Percentiles rank a stretch among this genome's conserved stretches.
These are phyloP conservation scores for Lucifuga dentata DNA, from an alignment of 2,113 vertebrate species.

Conservation along the genomic window DNA sequence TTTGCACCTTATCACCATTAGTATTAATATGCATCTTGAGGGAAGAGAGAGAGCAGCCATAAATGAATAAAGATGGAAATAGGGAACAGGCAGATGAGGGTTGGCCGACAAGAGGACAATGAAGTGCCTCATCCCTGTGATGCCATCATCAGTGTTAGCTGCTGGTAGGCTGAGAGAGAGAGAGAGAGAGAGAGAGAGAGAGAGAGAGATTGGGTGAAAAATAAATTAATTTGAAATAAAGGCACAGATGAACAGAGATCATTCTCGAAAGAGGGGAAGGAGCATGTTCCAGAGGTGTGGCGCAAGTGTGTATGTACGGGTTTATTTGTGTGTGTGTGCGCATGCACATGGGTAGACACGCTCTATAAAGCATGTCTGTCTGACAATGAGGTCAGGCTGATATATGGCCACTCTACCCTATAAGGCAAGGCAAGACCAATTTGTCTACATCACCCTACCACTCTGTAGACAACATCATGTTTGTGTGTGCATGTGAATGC, in stretches of 20 bases:
- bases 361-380: constrained; percentile 48
- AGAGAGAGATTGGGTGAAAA: constrained; percentile 13
- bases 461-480: constrained; percentile 31
- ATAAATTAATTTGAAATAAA: constrained; percentile 36
- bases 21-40: constrained; percentile 61
- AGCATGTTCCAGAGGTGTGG: not conserved
- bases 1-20: constrained; percentile 62
- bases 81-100: constrained; percentile 44
- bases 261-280: not conserved
- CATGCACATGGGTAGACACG: constrained; percentile 7
- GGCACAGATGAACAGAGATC: constrained; percentile 47
- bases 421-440: constrained; percentile 43
- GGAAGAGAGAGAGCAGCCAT: constrained; percentile 34
- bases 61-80: constrained; percentile 63
- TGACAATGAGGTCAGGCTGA: constrained; percentile 69
- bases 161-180: constrained; percentile 4
- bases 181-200: not conserved
- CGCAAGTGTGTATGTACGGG: constrained; percentile 4
- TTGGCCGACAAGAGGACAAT: constrained; percentile 49
- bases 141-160: constrained; percentile 66
- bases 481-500: constrained; percentile 4
- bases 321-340: constrained; percentile 15
- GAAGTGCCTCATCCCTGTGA: constrained; percentile 53
- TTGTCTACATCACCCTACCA: constrained; percentile 44
- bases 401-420: constrained; percentile 46